These are phyloP conservation scores for Diploptera punctata DNA, from an alignment of 2,888 invertebrate species.

Conservation along the genomic window DNA sequence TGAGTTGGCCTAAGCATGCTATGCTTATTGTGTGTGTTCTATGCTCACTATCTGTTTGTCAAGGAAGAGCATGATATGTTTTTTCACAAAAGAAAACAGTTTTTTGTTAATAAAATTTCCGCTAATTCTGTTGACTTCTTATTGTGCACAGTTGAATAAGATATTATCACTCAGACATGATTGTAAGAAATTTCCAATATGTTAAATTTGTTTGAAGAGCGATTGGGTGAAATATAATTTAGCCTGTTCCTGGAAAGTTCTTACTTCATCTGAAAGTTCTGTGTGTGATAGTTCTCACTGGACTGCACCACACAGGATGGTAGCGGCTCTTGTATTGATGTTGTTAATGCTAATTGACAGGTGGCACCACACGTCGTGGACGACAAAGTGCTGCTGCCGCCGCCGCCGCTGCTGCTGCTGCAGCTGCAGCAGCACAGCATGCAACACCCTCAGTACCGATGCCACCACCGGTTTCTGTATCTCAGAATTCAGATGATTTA, in stretches of 20 bases:
- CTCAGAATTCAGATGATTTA: neutral
- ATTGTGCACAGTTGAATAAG: neutral
- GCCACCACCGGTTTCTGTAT: neutral
- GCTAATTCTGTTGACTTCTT: neutral
- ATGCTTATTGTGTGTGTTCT: constrained; percentile 9
- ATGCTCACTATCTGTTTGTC: neutral
- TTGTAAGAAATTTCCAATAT: constrained; percentile 24
- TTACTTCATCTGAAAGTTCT: constrained; percentile 16
- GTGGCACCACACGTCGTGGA: constrained; percentile 57
- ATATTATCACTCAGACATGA: constrained; percentile 2
- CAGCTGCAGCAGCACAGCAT: neutral
- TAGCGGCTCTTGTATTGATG: neutral
- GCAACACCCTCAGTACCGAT: too few relatives aligned
- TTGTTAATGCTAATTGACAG: constrained; percentile 10
- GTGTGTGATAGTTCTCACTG: neutral
- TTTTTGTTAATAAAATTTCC: constrained; percentile 2
- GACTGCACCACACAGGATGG: neutral
- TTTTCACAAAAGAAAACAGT: neutral
- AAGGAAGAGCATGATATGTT: constrained; percentile 11
- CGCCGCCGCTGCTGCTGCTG: constrained; percentile 27
- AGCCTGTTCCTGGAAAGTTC: constrained; percentile 15
- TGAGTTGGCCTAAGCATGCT: constrained; percentile 16
- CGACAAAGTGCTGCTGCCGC: constrained; percentile 53
- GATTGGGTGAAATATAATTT: too few relatives aligned
- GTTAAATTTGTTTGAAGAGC: too few relatives aligned